Percentiles rank a stretch among this genome's conserved stretches.
Conservation (phyloP, 1,140 invertebrate genomes). For the Drosophila willistoni region DNA sequence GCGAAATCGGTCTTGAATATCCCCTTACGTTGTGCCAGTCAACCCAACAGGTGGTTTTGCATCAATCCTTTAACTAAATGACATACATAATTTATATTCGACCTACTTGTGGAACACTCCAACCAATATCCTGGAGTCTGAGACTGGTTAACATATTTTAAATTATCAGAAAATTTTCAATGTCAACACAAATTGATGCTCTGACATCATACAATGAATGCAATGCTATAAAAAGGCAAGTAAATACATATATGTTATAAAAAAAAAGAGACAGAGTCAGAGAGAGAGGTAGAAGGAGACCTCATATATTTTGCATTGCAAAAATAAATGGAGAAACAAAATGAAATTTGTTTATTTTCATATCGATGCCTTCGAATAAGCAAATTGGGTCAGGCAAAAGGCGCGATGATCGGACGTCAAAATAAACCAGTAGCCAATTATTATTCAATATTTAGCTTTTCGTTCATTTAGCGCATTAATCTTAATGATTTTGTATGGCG, state of each 20-base stretch:
- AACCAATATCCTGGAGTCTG: slow-evolving; percentile 14
- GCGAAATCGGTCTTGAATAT: too few species aligned
- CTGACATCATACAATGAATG: slow-evolving; percentile 62
- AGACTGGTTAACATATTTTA: slow-evolving; percentile 27
- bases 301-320: slow-evolving; percentile 38
- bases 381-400: slow-evolving; percentile 64
- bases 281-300: background rate
- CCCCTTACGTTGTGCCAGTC: too few species aligned
- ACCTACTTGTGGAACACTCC: background rate
- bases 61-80: too few species aligned
- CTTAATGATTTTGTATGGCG: slow-evolving; percentile 39
- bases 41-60: background rate
- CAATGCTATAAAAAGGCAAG: slow-evolving; percentile 5
- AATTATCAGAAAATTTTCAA: slow-evolving; percentile 34
- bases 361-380: slow-evolving; percentile 20
- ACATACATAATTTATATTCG: background rate
- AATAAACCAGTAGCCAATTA: slow-evolving; percentile 44
- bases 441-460: slow-evolving; percentile 29
- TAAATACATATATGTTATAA: slow-evolving; percentile 8
- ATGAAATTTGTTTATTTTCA: slow-evolving; percentile 51
- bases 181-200: slow-evolving; percentile 48
- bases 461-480: slow-evolving; percentile 44
- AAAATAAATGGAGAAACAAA: slow-evolving; percentile 43
- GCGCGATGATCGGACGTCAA: slow-evolving; percentile 32
- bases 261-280: too few species aligned